A percentile compares a stretch with the other conserved stretches of the same genome.
Conservation (phyloP, 2,888 invertebrate genomes). For the Hypolimnas misippus region DNA sequence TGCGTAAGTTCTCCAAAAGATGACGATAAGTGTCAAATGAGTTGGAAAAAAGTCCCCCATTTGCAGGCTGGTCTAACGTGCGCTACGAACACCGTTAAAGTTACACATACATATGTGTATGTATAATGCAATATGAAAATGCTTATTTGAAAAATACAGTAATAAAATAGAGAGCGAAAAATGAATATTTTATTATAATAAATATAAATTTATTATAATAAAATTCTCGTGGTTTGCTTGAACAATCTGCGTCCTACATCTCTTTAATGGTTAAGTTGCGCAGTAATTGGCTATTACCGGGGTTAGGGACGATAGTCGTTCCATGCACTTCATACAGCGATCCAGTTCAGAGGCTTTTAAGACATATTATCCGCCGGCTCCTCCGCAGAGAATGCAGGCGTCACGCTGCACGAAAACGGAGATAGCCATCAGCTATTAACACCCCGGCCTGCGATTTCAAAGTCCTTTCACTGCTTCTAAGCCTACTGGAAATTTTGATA, state of each 20-base stretch:
- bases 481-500: slow-evolving; percentile 32
- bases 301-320: slow-evolving; percentile 35
- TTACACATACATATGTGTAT: too few relatives aligned
- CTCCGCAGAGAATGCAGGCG: slow-evolving; percentile 2
- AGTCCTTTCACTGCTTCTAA: slow-evolving; percentile 36
- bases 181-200: neutral
- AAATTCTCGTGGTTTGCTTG: slow-evolving; percentile 24
- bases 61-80: too few relatives aligned
- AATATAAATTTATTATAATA: too few relatives aligned
- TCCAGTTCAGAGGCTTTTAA: slow-evolving; percentile 29
- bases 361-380: slow-evolving; percentile 26
- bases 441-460: slow-evolving; percentile 52
- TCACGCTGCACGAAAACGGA: slow-evolving; percentile 55
- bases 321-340: slow-evolving; percentile 26
- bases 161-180: neutral
- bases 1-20: too few relatives aligned
- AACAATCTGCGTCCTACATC: slow-evolving; percentile 27
- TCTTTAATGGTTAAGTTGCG: slow-evolving; percentile 45
- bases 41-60: too few relatives aligned
- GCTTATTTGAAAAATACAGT: too few relatives aligned
- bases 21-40: too few relatives aligned
- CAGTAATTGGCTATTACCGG: slow-evolving; percentile 46
- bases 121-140: too few relatives aligned
- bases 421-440: slow-evolving; percentile 69
- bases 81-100: too few relatives aligned